These are phyloP conservation scores for Xylocopa sonorina DNA, from an alignment of 1,140 invertebrate species.

Conservation along the genomic window DNA sequence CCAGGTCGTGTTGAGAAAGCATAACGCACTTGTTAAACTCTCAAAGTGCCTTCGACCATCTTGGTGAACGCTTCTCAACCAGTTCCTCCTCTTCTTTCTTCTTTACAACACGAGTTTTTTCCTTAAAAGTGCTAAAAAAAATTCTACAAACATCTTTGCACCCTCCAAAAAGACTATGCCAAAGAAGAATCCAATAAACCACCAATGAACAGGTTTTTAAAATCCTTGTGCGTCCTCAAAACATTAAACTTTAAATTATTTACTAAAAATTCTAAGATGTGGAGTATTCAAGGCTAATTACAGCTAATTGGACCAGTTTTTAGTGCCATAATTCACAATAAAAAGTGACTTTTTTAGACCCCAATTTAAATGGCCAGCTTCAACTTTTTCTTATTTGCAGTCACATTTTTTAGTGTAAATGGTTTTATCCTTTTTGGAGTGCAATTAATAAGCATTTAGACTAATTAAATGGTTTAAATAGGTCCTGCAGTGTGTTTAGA, in stretches of 20 bases:
- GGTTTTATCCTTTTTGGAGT: too few species aligned
- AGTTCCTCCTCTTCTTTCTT: constrained; percentile 34
- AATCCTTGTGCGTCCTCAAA: background rate
- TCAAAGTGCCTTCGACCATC: constrained; percentile 50
- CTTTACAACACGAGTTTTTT: constrained; percentile 23
- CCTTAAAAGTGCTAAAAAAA: too few species aligned
- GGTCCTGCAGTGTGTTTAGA: background rate
- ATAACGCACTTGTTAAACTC: constrained; percentile 69
- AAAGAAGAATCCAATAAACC: background rate
- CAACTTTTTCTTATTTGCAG: constrained; percentile 38
- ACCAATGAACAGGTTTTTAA: constrained; percentile 21
- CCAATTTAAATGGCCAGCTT: too few species aligned
- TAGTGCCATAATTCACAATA: background rate
- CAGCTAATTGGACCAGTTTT: background rate
- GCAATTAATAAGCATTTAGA: too few species aligned
- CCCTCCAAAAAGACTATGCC: background rate
- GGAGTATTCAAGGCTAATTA: too few species aligned
- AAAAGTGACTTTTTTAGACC: too few species aligned
- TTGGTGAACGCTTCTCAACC: constrained; percentile 33
- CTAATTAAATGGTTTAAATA: constrained; percentile 17
- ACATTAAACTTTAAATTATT: background rate
- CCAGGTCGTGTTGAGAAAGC: constrained; percentile 75
- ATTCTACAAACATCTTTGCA: background rate
- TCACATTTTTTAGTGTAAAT: constrained; percentile 35
- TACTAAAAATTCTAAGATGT: too few species aligned